Conservation (phyloP, 2,113 vertebrate species). For the Platysternon megacephalum region DNA sequence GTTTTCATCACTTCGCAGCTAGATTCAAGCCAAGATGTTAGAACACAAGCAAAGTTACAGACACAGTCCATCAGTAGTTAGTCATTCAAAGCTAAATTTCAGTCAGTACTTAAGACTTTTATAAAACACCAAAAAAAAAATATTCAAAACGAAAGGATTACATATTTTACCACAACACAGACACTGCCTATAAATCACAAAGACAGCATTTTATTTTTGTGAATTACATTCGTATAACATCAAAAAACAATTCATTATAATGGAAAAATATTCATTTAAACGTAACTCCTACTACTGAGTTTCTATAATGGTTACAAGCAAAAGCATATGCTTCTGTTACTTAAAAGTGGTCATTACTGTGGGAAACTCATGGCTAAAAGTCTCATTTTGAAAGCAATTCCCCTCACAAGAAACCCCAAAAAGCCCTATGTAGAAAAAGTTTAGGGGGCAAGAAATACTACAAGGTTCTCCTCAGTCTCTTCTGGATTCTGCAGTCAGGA, state of each 20-base stretch:
- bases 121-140: not conserved
- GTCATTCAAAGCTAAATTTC: too few relatives aligned
- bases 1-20: not conserved
- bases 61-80: not conserved
- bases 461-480: not conserved
- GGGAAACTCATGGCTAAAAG: not conserved
- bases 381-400: not conserved
- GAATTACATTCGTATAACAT: not conserved
- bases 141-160: not conserved
- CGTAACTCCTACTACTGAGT: not conserved
- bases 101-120: not conserved
- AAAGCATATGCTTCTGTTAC: not conserved
- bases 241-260: not conserved
- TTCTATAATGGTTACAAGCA: not conserved
- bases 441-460: not conserved
- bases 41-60: not conserved
- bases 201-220: not conserved
- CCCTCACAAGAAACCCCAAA: not conserved
- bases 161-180: not conserved
- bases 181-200: not conserved
- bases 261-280: not conserved
- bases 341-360: not conserved
- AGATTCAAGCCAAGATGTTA: not conserved
- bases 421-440: not conserved
- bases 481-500: not conserved